These are phyloP conservation scores for Trichopria drosophilae DNA, from an alignment of 2,888 invertebrate species.

Conservation along the genomic window DNA sequence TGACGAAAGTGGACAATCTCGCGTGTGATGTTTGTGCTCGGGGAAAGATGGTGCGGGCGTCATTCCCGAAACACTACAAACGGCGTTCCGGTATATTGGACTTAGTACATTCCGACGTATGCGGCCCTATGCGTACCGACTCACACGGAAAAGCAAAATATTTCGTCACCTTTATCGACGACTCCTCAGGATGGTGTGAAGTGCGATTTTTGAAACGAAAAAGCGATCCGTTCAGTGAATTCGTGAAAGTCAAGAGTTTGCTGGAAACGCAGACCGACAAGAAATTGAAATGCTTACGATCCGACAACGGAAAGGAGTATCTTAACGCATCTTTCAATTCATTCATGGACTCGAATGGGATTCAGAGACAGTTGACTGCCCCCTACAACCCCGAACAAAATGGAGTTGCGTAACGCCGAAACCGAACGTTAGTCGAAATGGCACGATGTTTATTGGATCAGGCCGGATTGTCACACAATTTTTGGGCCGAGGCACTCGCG, in stretches of 20 bases:
- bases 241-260: conserved; percentile 24
- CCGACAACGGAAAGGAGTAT: conserved; percentile 35
- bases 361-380: conserved; percentile 34
- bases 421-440: conserved; percentile 18
- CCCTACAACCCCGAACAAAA: conserved; percentile 43
- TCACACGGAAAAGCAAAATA: too few species aligned
- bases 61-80: too few species aligned
- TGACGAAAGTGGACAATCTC: too few species aligned
- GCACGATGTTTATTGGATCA: conserved; percentile 32
- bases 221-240: conserved; percentile 21
- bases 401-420: conserved; percentile 42
- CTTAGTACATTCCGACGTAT: too few species aligned
- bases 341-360: conserved; percentile 36
- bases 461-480: conserved; percentile 31
- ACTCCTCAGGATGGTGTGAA: conserved; percentile 35
- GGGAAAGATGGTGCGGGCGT: too few species aligned
- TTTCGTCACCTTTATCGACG: too few species aligned
- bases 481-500: conserved; percentile 39
- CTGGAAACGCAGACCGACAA: conserved; percentile 25
- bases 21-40: too few species aligned
- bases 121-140: too few species aligned
- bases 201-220: conserved; percentile 32
- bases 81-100: too few species aligned
- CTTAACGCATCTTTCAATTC: conserved; percentile 25
- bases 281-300: conserved; percentile 31